Percentiles rank a stretch among this genome's conserved stretches.
Conservation (phyloP, 2,797 vertebrate genomes). For the Paedocypris micromegethes region DNA sequence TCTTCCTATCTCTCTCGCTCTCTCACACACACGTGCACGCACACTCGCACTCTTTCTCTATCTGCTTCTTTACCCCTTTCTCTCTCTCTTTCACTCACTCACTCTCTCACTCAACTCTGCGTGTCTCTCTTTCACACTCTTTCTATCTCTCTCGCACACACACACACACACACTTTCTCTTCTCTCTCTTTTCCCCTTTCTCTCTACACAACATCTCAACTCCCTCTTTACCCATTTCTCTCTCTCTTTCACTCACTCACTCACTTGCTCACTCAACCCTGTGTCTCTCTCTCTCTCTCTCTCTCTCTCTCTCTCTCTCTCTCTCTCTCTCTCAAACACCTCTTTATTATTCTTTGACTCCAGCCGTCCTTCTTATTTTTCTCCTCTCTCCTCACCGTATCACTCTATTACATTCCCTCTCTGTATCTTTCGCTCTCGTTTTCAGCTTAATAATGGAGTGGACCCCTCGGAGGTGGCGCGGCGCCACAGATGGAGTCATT, state of each 20-base stretch:
- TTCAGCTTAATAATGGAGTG: slow-evolving; percentile 68
- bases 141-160: no score
- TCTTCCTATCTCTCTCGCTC: no score
- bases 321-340: slow-evolving; percentile 46
- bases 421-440: slow-evolving; percentile 51
- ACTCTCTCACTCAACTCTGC: no score
- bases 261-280: no score
- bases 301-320: slow-evolving; percentile 55
- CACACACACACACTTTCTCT: no score
- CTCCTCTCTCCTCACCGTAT: slow-evolving; percentile 33
- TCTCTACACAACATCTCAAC: slow-evolving; percentile 58
- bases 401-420: slow-evolving; percentile 47
- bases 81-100: no score
- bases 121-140: no score
- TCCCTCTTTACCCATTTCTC: slow-evolving; percentile 53
- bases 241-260: slow-evolving; percentile 1
- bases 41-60: no score
- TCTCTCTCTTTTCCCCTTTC: slow-evolving; percentile 6
- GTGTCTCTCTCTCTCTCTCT: slow-evolving; percentile 50
- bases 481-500: slow-evolving; percentile 54
- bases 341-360: slow-evolving; percentile 50
- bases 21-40: no score
- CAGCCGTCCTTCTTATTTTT: slow-evolving; percentile 46
- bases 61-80: no score
- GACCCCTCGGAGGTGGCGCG: slow-evolving; percentile 60